Evolutionary conservation across 2,113 vertebrate genomes (phyloP).

Genomic region (Myotis davidii): DNA sequence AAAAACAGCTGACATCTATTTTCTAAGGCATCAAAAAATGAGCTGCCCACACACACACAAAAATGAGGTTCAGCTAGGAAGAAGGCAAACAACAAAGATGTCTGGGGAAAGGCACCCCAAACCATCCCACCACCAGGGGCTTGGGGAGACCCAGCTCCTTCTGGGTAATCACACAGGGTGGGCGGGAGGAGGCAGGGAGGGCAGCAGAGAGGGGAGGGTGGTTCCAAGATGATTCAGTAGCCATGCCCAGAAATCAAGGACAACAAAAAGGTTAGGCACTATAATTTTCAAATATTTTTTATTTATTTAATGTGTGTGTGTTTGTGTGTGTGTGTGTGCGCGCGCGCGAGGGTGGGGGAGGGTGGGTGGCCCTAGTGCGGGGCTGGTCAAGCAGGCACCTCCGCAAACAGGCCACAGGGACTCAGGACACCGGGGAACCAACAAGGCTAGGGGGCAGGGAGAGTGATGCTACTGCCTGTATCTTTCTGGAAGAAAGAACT

Average conservation of each 20-base stretch:
- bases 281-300: too few species aligned
- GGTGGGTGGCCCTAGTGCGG: fast-evolving
- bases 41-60: not conserved
- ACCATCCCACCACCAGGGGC: too few species aligned
- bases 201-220: not conserved
- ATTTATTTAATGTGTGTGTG: too few species aligned
- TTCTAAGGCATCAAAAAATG: not conserved
- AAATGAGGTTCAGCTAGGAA: slow-evolving; percentile 11
- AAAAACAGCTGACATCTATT: not conserved
- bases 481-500: not conserved
- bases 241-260: too few species aligned
- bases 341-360: too few species aligned
- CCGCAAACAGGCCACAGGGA: not conserved
- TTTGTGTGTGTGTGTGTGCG: too few species aligned
- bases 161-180: not conserved
- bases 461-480: too few species aligned
- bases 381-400: not conserved
- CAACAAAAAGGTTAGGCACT: too few species aligned
- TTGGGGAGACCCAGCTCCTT: not conserved
- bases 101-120: not conserved
- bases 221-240: too few species aligned
- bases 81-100: not conserved
- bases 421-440: not conserved
- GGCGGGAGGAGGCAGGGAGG: not conserved
- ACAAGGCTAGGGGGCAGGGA: fast-evolving